Conservation (phyloP, 2,113 vertebrate genomes). For the Condylura cristata region DNA sequence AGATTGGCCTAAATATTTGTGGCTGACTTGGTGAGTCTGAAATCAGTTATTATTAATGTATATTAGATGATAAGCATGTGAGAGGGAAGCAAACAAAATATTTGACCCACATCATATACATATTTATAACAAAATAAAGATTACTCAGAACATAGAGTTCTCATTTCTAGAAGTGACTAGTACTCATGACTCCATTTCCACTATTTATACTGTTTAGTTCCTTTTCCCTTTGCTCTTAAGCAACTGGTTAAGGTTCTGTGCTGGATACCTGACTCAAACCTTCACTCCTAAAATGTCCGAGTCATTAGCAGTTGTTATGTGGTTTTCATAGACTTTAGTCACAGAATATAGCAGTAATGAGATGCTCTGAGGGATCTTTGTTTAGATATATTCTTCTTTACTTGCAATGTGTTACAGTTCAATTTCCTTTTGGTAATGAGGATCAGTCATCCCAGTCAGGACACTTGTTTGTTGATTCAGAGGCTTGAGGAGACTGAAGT, state of each 20-base stretch:
- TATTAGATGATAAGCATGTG: background rate
- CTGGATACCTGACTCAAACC: background rate
- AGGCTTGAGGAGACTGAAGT: background rate
- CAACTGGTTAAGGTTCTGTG: background rate
- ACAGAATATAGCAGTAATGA: background rate
- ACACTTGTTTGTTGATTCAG: background rate
- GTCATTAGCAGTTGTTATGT: background rate
- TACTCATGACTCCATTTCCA: background rate
- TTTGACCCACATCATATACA: background rate
- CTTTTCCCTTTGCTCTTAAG: background rate
- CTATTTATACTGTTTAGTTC: background rate
- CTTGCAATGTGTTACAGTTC: too few relatives aligned
- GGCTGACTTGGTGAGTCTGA: background rate
- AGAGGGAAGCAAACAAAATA: background rate
- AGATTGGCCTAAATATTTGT: background rate
- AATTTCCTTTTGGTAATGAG: background rate
- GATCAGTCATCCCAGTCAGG: background rate
- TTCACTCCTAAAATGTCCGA: background rate
- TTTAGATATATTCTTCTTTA: background rate
- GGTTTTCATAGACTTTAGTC: background rate
- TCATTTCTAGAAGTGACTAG: background rate
- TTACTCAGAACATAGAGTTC: background rate
- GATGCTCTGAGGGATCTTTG: background rate
- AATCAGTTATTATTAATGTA: background rate
- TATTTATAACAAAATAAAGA: background rate